phyloP scores from a whole-genome alignment of 2,113 vertebrate species.

The Serilophus lunatus region DNA sequence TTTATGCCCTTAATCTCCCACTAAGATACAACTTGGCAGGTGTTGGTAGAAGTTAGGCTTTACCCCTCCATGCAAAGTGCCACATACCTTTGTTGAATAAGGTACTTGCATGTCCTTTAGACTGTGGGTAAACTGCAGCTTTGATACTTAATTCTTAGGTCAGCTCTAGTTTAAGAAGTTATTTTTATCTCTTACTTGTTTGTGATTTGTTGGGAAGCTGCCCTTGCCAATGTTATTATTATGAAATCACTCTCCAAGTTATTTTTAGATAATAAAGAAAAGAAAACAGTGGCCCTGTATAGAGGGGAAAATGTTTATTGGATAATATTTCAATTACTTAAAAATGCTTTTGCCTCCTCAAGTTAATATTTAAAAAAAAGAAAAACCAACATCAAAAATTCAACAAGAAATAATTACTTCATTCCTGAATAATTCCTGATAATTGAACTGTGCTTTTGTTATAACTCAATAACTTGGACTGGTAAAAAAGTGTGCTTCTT shows the following conservation, averaged over 20 bases:
- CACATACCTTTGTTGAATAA: background rate
- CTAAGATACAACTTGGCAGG: background rate
- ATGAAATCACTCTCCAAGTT: background rate
- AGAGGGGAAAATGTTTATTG: background rate
- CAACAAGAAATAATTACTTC: background rate
- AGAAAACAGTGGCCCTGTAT: background rate
- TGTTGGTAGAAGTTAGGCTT: background rate
- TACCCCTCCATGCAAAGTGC: background rate
- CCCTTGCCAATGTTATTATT: background rate
- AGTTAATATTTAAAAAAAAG: background rate
- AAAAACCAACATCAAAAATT: background rate
- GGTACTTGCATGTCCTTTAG: background rate
- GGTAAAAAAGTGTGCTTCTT: constrained; percentile 24
- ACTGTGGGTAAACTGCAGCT: background rate
- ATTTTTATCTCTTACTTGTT: constrained; percentile 16
- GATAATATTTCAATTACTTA: background rate
- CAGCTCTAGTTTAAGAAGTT: background rate
- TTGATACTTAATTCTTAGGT: background rate
- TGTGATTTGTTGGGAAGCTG: background rate
- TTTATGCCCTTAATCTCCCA: background rate
- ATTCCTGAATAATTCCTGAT: background rate
- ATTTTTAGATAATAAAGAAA: background rate
- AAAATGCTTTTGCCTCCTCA: background rate
- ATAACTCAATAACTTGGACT: background rate
- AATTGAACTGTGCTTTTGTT: background rate